Base-by-base conservation (phyloP, 2,113 vertebrate genomes). In the Callipepla californica region DNA sequence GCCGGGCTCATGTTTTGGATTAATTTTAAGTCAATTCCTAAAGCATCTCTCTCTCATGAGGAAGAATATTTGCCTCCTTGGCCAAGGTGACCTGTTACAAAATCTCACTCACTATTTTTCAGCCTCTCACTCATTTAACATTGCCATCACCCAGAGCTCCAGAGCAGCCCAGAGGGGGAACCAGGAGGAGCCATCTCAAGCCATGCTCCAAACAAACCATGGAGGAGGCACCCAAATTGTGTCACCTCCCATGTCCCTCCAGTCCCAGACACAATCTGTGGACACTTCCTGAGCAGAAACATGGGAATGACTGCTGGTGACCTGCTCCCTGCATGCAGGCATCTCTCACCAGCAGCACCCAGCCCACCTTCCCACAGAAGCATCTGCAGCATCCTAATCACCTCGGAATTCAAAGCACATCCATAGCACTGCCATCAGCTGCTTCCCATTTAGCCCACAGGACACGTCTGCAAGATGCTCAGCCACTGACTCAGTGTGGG, bases 21-120 rank as follows among this genome's bases (percentile, higher is more conserved):
- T 95, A 85, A 79, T 86, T 91, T 91, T 94, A 90, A 95, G 90
- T 77, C 95, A 91, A 87, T 38, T 96, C 82, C 80, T 90, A 83
- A 96, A 94, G 90, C 91, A 92, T 88, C 93, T 91, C 90, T 4
- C 80, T 94, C 1, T 0, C 3, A 1, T 73, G 61, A 78, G 80
- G 87, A 95, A 90, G 87, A 94, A 96, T 94, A 95, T 94, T 83
- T 67, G 85, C 73, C 80, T 91, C 93, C 83, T 68, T 88, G 66
- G 91, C 94, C 87, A 95, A 94, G 85, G 90, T 93, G 93, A 91
- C 73, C 85, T 86, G 57, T 80, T 47, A 57, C 85, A 93, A 94
- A 89, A 80, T 85, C 89, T 93, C 95, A 83, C 96, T 95, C 50
- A 0, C 72, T 66, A 63, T 95, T 95, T 95, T 91, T 92, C 93